Percentiles rank a stretch among this genome's conserved stretches.
Evolutionary conservation across 2,113 vertebrate genomes (phyloP).

Genomic region (Carassius gibelio): DNA sequence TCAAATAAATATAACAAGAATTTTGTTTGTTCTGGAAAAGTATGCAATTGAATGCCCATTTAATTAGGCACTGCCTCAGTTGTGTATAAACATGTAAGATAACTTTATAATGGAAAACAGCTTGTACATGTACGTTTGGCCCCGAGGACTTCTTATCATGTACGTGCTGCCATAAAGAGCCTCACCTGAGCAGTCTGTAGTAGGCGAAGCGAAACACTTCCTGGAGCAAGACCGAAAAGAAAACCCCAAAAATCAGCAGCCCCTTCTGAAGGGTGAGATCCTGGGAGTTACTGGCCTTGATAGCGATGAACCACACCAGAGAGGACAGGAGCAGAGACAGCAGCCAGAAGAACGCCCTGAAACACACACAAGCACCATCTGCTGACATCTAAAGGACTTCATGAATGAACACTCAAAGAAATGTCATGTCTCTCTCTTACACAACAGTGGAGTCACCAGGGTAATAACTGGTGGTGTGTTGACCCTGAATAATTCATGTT

Average conservation of each 20-base stretch:
- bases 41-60: too few relatives aligned
- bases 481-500: too few relatives aligned
- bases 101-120: not conserved
- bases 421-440: not conserved
- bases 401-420: too few relatives aligned
- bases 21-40: not conserved
- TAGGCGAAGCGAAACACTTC: constrained; percentile 78
- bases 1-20: too few relatives aligned
- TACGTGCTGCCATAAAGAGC: too few relatives aligned
- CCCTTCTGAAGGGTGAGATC: constrained; percentile 68
- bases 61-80: not conserved
- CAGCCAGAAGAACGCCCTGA: constrained; percentile 81
- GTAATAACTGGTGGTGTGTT: too few relatives aligned
- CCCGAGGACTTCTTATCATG: not conserved
- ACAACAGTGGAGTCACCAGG: too few relatives aligned
- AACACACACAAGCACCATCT: not conserved
- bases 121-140: too few relatives aligned
- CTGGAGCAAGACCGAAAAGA: constrained; percentile 78
- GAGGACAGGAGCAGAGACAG: constrained; percentile 78
- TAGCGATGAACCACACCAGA: constrained; percentile 78
- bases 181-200: constrained; percentile 77
- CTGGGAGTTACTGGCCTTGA: constrained; percentile 67
- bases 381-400: too few relatives aligned
- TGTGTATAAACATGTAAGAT: too few relatives aligned
- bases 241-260: constrained; percentile 76